phyloP scores from a whole-genome alignment of 64 coral and sea anemone species.

The Porites lutea region DNA sequence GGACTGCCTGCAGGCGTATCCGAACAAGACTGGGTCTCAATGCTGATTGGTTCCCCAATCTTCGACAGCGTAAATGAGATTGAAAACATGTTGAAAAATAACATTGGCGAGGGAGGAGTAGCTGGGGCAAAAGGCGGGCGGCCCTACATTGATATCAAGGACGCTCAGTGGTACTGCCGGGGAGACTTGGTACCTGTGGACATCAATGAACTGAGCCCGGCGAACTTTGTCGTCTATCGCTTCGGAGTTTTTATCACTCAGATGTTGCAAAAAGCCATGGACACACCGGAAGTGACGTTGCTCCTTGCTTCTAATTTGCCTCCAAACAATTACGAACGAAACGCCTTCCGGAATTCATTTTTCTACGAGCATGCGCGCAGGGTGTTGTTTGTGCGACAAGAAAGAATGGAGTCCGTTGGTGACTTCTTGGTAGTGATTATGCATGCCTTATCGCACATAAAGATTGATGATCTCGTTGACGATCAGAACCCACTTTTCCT shows the following conservation, averaged over 20 bases:
- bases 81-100: constrained; percentile 85
- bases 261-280: constrained; percentile 87
- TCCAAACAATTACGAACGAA: constrained; percentile 85
- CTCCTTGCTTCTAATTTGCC: constrained; percentile 98
- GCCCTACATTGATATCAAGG: constrained; percentile 95
- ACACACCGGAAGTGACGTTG: constrained; percentile 93
- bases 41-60: constrained; percentile 91
- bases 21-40: constrained; percentile 92
- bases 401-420: constrained; percentile 93
- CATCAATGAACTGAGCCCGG: constrained; percentile 92
- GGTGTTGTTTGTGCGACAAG: constrained; percentile 94
- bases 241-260: constrained; percentile 98
- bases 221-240: constrained; percentile 97
- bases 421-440: constrained; percentile 98
- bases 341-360: constrained; percentile 97
- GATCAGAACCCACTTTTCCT: constrained; percentile 97
- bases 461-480: constrained; percentile 85
- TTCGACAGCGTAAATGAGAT: constrained; percentile 97
- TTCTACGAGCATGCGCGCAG: constrained; percentile 97
- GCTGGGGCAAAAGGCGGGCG: constrained; percentile 79
- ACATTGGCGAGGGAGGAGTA: constrained; percentile 89
- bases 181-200: constrained; percentile 94
- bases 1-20: constrained; percentile 81
- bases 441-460: constrained; percentile 96
- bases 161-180: constrained; percentile 95